These are phyloP conservation scores for Aplidium turbinatum DNA, from an alignment of 23 tunicate genomes.

Conservation along the genomic window DNA sequence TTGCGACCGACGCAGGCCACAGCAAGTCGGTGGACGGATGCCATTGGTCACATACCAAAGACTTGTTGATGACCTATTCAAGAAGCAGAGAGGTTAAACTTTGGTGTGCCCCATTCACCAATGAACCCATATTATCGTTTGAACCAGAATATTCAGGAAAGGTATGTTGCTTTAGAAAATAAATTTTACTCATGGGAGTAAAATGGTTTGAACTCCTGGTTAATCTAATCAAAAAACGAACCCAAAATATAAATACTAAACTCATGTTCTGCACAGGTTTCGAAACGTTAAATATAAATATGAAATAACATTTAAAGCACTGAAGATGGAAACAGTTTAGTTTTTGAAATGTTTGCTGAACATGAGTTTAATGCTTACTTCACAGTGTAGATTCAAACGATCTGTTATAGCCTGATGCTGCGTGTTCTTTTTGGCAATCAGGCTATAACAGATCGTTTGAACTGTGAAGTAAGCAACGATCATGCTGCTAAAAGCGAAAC, in stretches of 20 bases:
- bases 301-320: too few species aligned
- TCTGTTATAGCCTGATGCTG: too few species aligned
- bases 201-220: not conserved
- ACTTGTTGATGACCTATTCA: slow-evolving; percentile 35
- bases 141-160: not conserved
- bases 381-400: too few species aligned
- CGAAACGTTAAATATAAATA: not conserved
- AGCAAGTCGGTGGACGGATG: slow-evolving; percentile 48
- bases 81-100: slow-evolving; percentile 25
- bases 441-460: not conserved
- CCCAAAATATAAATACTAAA: too few species aligned
- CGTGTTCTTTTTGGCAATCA: not conserved
- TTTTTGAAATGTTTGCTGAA: too few species aligned
- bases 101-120: slow-evolving; percentile 35
- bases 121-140: slow-evolving; percentile 33
- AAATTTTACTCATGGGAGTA: not conserved
- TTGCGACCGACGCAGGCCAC: slow-evolving; percentile 27
- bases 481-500: too few species aligned
- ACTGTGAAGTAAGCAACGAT: too few species aligned
- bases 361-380: too few species aligned
- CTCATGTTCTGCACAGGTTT: too few species aligned
- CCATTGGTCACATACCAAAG: slow-evolving; percentile 37
- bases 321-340: too few species aligned
- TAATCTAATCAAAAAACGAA: too few species aligned
- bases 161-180: slow-evolving; percentile 6